Conservation (phyloP, 2,797 vertebrate species). For the Lateolabrax maculatus region DNA sequence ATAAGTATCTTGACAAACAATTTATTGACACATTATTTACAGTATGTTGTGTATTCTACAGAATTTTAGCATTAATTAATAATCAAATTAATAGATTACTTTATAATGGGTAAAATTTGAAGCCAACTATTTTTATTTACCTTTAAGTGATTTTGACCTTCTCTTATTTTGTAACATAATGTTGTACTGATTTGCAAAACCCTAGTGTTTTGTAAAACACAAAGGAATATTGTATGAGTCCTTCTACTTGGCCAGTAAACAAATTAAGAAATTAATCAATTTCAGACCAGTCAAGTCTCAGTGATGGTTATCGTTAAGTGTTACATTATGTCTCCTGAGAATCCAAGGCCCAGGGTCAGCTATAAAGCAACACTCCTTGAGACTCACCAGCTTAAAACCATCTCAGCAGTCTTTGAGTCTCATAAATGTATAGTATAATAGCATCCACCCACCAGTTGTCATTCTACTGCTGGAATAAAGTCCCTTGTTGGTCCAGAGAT, state of each 20-base stretch:
- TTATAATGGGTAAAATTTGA: background rate
- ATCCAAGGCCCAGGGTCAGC: constrained; percentile 19
- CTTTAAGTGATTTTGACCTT: background rate
- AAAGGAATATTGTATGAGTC: background rate
- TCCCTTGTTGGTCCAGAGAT: constrained; percentile 61
- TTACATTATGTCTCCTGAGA: constrained; percentile 1
- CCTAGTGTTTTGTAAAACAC: background rate
- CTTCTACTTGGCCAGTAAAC: background rate
- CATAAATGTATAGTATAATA: constrained; percentile 56
- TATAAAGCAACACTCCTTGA: constrained; percentile 7
- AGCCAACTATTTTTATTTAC: background rate
- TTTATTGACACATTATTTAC: no score
- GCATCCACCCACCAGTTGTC: constrained; percentile 68
- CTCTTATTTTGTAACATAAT: background rate
- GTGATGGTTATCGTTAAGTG: constrained; percentile 12
- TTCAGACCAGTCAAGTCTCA: constrained; percentile 16
- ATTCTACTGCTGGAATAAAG: constrained; percentile 61
- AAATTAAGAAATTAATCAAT: background rate
- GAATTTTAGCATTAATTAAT: background rate
- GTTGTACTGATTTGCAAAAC: background rate
- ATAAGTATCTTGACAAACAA: background rate
- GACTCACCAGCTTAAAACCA: constrained; percentile 32
- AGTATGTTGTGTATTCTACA: background rate
- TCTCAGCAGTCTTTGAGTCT: constrained; percentile 34
- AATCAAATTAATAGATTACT: background rate